Evolutionary conservation across 2,113 vertebrate species (phyloP), one percentile per base, ranked within the genome.

Genomic region (Dunckerocampus dactyliophorus): DNA sequence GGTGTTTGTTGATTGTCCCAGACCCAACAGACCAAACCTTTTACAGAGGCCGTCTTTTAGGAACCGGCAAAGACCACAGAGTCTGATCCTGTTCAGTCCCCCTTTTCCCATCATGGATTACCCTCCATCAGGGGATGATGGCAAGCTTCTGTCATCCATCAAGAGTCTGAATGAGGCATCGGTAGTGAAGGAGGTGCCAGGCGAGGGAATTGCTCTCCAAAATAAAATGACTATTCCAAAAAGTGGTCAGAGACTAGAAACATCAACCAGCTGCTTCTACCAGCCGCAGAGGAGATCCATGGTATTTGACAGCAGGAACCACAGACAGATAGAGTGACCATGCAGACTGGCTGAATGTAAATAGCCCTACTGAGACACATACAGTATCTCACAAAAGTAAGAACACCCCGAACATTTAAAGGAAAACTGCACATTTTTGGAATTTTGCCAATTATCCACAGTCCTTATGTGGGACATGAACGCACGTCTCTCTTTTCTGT

Each of bases 171-270:
- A 90, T 0, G 94, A 95, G 71, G 80, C 83, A 1, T 81, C 90
- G 3, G 85, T 91, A 1, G 84, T 86, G 0, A 91, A 89, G 9
- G 87, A 89, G 55, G 85, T 92, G 39, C 86, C 92, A 7, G 90
- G 91, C 0, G 94, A 96, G 34, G 75, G 92, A 65, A 79, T 96
- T 52, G 86, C 82, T 0, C 90, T 96, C 82, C 84, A 94, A 69
- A 96, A 91, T 85, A 98, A 97, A 91, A 96, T 99, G 96, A 97
- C 95, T 62, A 94, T 99, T 82, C 97, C 97, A 63, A 98, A 98
- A 87, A 99, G 94, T 0, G 97, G 97, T 59, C 97, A 98, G 89
- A 95, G 95, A 87, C 89, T 99, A 63, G 97, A 99, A 82, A 99
- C 97, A 3, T 98, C 96, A 0, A 96, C 95, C 65, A 99, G 96